These are phyloP conservation scores for Tipula vernalis DNA, from an alignment of 2,888 invertebrate species.

Conservation along the genomic window DNA sequence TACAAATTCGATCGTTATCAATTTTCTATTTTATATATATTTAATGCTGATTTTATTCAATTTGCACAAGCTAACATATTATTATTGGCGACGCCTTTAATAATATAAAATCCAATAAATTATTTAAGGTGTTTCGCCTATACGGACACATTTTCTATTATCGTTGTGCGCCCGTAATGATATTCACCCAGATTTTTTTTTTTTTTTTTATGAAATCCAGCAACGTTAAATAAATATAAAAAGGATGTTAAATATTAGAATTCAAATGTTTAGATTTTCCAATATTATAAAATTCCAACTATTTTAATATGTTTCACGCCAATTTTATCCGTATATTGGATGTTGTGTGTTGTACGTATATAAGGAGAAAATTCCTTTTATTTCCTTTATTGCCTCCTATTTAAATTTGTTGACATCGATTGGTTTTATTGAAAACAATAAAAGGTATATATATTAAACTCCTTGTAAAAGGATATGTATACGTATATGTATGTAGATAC, in stretches of 20 bases:
- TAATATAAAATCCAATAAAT: not conserved
- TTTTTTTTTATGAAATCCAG: not conserved
- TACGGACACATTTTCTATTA: not conserved
- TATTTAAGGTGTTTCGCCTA: not conserved
- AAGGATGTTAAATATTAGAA: constrained; percentile 4
- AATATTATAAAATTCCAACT: constrained; percentile 7
- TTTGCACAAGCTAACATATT: not conserved
- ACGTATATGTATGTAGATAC: not conserved
- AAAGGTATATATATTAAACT: not conserved
- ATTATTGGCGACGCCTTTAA: not conserved
- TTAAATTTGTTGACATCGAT: constrained; percentile 10
- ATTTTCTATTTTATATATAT: not conserved
- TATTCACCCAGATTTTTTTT: not conserved
- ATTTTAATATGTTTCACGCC: constrained; percentile 10
- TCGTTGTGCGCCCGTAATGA: not conserved
- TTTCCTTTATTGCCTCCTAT: constrained; percentile 9
- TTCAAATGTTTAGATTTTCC: not conserved
- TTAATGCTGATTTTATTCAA: not conserved
- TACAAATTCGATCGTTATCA: not conserved
- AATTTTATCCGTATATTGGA: not conserved
- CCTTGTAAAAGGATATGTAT: not conserved
- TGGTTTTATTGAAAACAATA: constrained; percentile 9
- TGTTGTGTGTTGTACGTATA: not conserved
- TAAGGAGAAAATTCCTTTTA: not conserved
- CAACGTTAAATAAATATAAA: not conserved